Evolutionary conservation across 2,113 vertebrate species (phyloP), one percentile per base, ranked within the genome.

Genomic region (Agelaius phoeniceus): DNA sequence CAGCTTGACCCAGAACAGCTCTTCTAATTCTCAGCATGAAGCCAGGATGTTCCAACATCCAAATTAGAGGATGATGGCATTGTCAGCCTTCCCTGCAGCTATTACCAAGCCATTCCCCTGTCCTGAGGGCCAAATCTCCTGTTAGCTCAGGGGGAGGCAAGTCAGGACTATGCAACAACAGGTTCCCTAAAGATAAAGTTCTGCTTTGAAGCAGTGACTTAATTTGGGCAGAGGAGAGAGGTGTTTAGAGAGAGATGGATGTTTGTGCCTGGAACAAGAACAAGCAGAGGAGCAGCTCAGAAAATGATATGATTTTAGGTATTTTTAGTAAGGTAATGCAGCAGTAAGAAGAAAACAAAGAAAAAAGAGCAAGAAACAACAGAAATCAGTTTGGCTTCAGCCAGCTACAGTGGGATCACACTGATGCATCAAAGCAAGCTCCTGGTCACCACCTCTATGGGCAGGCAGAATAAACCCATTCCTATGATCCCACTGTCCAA

Each of bases 251-350:
- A 28, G 74, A 90, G 83, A 95, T 68, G 72, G 72, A 92, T 94
- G 76, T 94, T 96, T 96, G 52, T 88, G 68, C 90, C 87, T 95
- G 83, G 61, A 96, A 94, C 81, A 54, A 96, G 89, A 91, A 82
- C 66, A 84, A 87, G 81, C 87, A 96, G 79, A 77, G 93, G 90
- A 96, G 65, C 65, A 84, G 75, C 85, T 91, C 79, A 67, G 82
- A 68, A 94, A 93, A 77, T 59, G 15, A 63, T 74, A 84, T 0
- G 19, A 37, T 28, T 90, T 93, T 78, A 81, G 76, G 57, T 81
- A 93, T 95, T 96, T 95, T 94, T 92, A 95, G 91, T 72, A 91
- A 91, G 30, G n/a, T 65, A 90, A 83, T 71, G 83, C 76, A 90
- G 73, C 79, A 92, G 57, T 39, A 65, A 84, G 76, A 85, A 26